These are phyloP conservation scores for Cheilosia soror DNA, from an alignment of 2,888 invertebrate genomes.

Conservation along the genomic window DNA sequence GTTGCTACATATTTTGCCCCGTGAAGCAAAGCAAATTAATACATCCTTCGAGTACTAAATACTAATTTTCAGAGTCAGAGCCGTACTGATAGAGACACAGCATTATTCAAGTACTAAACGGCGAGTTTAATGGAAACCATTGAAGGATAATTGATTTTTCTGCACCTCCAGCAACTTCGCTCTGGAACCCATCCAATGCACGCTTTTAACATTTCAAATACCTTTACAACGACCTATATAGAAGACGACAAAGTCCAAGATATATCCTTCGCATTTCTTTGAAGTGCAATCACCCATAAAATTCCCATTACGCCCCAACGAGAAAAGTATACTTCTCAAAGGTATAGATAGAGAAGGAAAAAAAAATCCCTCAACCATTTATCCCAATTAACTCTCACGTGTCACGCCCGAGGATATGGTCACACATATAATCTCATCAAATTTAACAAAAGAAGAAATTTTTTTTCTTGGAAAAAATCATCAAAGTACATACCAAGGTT, in stretches of 20 bases:
- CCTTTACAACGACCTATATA: neutral
- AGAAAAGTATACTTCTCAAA: neutral
- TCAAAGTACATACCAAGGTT: conserved; percentile 30
- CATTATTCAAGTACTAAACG: no score
- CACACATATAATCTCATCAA: neutral
- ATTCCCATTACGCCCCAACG: neutral
- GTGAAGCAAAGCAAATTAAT: no score
- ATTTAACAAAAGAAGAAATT: neutral
- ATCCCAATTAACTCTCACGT: conserved; percentile 28
- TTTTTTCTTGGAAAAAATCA: conserved; percentile 1
- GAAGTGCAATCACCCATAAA: conserved; percentile 11
- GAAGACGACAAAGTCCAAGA: neutral
- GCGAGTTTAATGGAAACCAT: no score
- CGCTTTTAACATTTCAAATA: no score
- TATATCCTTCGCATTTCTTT: neutral
- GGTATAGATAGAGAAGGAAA: neutral
- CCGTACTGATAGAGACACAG: no score
- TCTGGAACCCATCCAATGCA: no score
- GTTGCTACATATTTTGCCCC: no score
- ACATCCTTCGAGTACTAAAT: no score
- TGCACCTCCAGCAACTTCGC: no score
- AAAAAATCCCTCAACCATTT: conserved; percentile 16
- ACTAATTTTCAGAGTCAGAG: no score
- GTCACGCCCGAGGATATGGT: neutral
- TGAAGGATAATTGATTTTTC: no score